Percentiles rank a stretch among this genome's conserved stretches.
Evolutionary conservation across 2,888 invertebrate species (phyloP).

Genomic region (Lithodes maja): DNA sequence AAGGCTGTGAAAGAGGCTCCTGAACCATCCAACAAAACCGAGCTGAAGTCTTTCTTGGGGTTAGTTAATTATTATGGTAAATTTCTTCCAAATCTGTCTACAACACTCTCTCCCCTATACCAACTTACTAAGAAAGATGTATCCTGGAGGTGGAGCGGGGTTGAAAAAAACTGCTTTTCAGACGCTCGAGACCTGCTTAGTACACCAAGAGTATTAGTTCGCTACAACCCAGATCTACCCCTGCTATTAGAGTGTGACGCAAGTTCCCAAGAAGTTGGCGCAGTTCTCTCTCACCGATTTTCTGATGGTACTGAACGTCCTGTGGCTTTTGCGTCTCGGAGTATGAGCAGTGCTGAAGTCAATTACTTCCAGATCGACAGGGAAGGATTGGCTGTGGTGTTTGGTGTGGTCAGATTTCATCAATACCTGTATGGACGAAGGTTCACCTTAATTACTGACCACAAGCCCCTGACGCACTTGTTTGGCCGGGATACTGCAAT

Average conservation of each 20-base stretch:
- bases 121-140: constrained; percentile 25
- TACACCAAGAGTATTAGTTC: constrained; percentile 14
- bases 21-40: constrained; percentile 3
- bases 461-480: constrained; percentile 71
- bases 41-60: constrained; percentile 11
- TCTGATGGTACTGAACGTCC: constrained; percentile 71
- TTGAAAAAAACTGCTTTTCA: background rate
- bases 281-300: background rate
- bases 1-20: constrained; percentile 8
- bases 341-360: constrained; percentile 71
- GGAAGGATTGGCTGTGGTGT: constrained; percentile 72
- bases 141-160: constrained; percentile 16
- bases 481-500: constrained; percentile 12
- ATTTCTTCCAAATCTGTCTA: background rate
- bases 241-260: constrained; percentile 14
- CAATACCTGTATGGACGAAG: constrained; percentile 72
- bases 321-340: constrained; percentile 72
- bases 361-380: constrained; percentile 72
- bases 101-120: background rate
- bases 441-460: constrained; percentile 72
- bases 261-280: background rate
- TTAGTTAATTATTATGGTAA: constrained; percentile 17
- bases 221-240: background rate
- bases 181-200: background rate
- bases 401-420: constrained; percentile 72